phyloP scores from a whole-genome alignment of 2,113 vertebrate genomes.

The Peromyscus maniculatus region DNA sequence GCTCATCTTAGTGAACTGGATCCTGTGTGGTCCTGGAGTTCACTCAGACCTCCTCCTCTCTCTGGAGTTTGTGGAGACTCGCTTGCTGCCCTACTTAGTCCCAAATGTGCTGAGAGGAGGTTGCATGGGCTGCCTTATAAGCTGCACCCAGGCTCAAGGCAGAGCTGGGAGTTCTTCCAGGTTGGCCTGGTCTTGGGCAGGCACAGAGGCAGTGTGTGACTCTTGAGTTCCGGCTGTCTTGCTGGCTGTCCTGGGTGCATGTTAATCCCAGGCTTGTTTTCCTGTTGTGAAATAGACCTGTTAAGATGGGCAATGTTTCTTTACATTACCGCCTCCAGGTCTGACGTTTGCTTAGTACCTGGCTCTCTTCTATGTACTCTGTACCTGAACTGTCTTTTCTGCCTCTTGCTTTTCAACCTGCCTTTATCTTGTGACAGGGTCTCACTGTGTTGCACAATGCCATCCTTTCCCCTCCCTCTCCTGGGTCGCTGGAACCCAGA shows the following conservation, averaged over 20 bases:
- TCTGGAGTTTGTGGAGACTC: neutral
- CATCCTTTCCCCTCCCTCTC: neutral
- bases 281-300: rapidly evolving
- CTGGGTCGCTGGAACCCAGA: too few species aligned
- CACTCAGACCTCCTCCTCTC: rapidly evolving
- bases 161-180: rapidly evolving
- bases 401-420: rapidly evolving
- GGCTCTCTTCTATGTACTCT: rapidly evolving
- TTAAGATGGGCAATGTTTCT: neutral
- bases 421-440: neutral
- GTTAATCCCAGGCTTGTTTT: rapidly evolving
- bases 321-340: neutral
- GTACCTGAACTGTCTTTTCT: rapidly evolving
- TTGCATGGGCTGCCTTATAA: rapidly evolving
- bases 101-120: rapidly evolving
- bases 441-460: neutral
- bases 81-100: rapidly evolving
- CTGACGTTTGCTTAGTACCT: rapidly evolving
- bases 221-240: neutral
- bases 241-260: rapidly evolving
- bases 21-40: neutral
- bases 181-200: rapidly evolving
- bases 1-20: neutral
- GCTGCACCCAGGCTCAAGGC: rapidly evolving
- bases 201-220: neutral